Conservation (phyloP, 2,888 invertebrate species). For the Bimastos eiseni region DNA sequence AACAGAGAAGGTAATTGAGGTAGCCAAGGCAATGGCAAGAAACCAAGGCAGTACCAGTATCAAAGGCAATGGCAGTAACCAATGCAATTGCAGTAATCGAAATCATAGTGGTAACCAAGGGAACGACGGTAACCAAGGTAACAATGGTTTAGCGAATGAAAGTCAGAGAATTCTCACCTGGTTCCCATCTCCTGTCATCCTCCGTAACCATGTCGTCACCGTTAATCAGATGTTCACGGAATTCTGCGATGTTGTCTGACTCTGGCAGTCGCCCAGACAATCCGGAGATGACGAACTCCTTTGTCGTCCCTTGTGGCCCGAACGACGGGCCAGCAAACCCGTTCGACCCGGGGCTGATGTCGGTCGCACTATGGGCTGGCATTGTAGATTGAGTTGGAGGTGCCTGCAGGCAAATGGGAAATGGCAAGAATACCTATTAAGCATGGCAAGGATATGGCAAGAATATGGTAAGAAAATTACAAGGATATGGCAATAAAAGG, state of each 20-base stretch:
- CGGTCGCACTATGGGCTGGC: neutral
- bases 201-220: slow-evolving; percentile 91
- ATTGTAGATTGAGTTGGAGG: neutral
- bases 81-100: no score
- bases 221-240: slow-evolving; percentile 84
- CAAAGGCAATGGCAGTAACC: no score
- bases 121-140: no score
- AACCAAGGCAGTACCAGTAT: no score
- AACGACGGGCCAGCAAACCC: neutral
- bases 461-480: neutral
- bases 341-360: neutral
- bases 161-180: slow-evolving; percentile 35
- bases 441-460: neutral
- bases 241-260: slow-evolving; percentile 86
- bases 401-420: neutral
- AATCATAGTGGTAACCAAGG: no score
- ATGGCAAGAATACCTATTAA: neutral
- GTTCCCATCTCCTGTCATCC: slow-evolving; percentile 59
- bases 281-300: slow-evolving; percentile 63
- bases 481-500: neutral
- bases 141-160: neutral
- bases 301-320: neutral
- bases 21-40: no score
- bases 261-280: slow-evolving; percentile 78
- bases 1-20: no score